phyloP scores from a whole-genome alignment of 35 echinoderm and acorn worm genomes.

The Heliocidaris tuberculata region DNA sequence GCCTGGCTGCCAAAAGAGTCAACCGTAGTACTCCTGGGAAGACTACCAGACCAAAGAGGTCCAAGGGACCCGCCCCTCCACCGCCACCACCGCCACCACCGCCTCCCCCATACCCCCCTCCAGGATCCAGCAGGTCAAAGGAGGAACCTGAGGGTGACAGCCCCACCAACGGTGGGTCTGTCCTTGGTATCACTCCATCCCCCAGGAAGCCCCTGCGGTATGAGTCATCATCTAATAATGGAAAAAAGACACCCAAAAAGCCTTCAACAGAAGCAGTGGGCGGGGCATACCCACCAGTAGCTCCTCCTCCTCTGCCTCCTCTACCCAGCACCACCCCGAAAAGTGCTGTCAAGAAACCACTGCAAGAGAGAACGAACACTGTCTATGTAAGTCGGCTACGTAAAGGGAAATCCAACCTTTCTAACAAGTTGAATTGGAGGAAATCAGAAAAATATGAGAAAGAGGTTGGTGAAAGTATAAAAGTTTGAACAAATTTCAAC shows the following conservation, averaged over 20 bases:
- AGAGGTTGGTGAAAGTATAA: too few relatives aligned
- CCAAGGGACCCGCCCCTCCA: constrained; percentile 20
- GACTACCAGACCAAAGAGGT: not conserved
- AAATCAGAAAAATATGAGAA: too few relatives aligned
- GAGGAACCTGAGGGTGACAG: not conserved
- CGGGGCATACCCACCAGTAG: not conserved
- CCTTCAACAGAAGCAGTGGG: not conserved
- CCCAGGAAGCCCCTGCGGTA: not conserved
- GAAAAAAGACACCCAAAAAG: not conserved
- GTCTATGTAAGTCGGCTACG: not conserved
- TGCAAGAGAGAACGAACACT: constrained; percentile 23
- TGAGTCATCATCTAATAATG: not conserved
- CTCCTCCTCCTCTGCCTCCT: not conserved
- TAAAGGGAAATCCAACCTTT: too few relatives aligned
- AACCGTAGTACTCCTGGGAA: not conserved
- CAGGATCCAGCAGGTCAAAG: not conserved
- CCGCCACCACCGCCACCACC: not conserved
- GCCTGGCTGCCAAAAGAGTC: not conserved
- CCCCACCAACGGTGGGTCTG: not conserved
- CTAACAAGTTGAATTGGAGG: too few relatives aligned
- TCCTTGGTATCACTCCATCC: not conserved
- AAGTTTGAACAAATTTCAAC: too few relatives aligned
- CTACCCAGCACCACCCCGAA: not conserved
- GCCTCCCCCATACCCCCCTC: constrained; percentile 16
- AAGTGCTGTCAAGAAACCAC: not conserved